Conservation (phyloP, 2,888 invertebrate genomes). For the Achlya flavicornis region DNA sequence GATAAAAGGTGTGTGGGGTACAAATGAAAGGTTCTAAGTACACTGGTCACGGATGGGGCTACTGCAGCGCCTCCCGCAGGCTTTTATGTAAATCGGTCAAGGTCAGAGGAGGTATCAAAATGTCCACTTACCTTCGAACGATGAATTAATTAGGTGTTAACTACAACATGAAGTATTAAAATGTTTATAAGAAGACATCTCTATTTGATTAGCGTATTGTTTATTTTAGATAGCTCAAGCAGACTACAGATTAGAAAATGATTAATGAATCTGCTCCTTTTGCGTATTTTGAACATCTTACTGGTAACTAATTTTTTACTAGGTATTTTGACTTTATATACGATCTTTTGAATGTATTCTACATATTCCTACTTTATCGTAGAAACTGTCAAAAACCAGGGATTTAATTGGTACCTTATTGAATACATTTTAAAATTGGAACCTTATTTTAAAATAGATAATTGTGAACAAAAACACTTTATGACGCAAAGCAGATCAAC, state of each 20-base stretch:
- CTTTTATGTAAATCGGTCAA: slow-evolving; percentile 60
- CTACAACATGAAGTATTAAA: neutral
- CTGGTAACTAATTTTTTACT: neutral
- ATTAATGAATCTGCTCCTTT: too few species aligned
- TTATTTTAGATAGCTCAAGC: neutral
- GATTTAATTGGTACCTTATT: neutral
- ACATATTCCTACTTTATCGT: neutral
- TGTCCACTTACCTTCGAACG: slow-evolving; percentile 22
- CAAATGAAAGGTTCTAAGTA: slow-evolving; percentile 36
- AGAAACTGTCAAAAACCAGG: neutral
- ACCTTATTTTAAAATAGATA: slow-evolving; percentile 23
- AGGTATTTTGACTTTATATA: neutral
- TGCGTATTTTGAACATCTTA: neutral
- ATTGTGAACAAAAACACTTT: slow-evolving; percentile 43
- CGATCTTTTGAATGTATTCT: neutral
- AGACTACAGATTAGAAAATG: neutral
- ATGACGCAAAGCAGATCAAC: slow-evolving; percentile 56
- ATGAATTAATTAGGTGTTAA: slow-evolving; percentile 10
- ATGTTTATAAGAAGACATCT: neutral
- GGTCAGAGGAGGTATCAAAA: slow-evolving; percentile 45
- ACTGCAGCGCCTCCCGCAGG: slow-evolving; percentile 61
- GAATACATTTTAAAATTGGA: slow-evolving; percentile 13
- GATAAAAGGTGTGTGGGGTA: slow-evolving; percentile 19
- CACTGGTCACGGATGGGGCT: slow-evolving; percentile 41
- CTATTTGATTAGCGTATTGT: neutral